Evolutionary conservation across 2,888 invertebrate genomes (phyloP).

Genomic region (Troides helena): DNA sequence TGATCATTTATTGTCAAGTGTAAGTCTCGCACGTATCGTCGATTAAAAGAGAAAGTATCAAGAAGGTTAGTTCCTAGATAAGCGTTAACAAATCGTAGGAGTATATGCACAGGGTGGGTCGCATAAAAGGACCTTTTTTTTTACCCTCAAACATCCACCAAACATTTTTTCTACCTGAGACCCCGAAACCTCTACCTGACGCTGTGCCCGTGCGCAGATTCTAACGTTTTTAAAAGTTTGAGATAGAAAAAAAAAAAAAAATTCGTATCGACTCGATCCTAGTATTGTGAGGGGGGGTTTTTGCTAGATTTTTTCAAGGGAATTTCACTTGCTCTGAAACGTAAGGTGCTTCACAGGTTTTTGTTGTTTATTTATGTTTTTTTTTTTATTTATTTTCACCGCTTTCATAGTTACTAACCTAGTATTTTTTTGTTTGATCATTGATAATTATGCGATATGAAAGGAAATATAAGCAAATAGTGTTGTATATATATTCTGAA

Average conservation of each 20-base stretch:
- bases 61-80: slow-evolving; percentile 34
- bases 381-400: slow-evolving; percentile 40
- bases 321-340: slow-evolving; percentile 64
- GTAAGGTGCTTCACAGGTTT: slow-evolving; percentile 53
- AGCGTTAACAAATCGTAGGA: slow-evolving; percentile 63
- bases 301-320: slow-evolving; percentile 68
- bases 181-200: slow-evolving; percentile 69
- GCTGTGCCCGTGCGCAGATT: slow-evolving; percentile 66
- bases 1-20: no score
- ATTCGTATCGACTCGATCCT: slow-evolving; percentile 39
- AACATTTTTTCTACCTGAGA: slow-evolving; percentile 78
- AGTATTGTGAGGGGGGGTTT: slow-evolving; percentile 59
- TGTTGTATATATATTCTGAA: no score
- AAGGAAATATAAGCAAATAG: no score
- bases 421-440: background rate
- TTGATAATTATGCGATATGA: no score
- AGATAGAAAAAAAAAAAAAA: slow-evolving; percentile 47
- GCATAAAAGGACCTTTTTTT: slow-evolving; percentile 74
- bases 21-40: no score
- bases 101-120: slow-evolving; percentile 67
- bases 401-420: slow-evolving; percentile 31
- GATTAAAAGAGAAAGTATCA: slow-evolving; percentile 36
- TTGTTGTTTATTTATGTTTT: slow-evolving; percentile 56
- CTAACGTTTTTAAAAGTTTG: slow-evolving; percentile 55
- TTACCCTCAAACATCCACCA: slow-evolving; percentile 50